phyloP scores from a whole-genome alignment of 1,140 invertebrate species.

The Monochamus saltuarius region DNA sequence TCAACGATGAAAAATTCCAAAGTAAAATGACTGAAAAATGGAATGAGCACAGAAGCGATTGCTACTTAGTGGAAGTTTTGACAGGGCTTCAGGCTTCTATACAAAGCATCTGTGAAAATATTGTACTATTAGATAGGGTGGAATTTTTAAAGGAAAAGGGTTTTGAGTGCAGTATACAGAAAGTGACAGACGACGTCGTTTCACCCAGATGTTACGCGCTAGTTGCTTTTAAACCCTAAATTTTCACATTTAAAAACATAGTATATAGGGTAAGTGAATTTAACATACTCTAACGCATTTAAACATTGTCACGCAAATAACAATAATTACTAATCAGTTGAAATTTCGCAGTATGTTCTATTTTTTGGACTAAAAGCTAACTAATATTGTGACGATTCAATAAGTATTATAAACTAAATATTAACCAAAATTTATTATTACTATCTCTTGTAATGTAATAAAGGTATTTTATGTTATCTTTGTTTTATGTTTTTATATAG shows the following conservation, averaged over 20 bases:
- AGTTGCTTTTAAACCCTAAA: slow-evolving; percentile 44
- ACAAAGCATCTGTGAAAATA: slow-evolving; percentile 63
- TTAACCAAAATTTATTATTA: too few species aligned
- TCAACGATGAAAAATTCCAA: slow-evolving; percentile 27
- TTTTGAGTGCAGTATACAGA: slow-evolving; percentile 56
- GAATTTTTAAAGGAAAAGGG: slow-evolving; percentile 63
- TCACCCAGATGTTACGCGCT: slow-evolving; percentile 63
- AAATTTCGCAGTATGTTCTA: too few species aligned
- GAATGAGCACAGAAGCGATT: slow-evolving; percentile 36
- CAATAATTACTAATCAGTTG: too few species aligned
- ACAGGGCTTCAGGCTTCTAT: slow-evolving; percentile 51
- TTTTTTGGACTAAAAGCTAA: too few species aligned
- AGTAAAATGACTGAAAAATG: slow-evolving; percentile 43
- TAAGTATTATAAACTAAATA: too few species aligned
- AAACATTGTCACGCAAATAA: too few species aligned
- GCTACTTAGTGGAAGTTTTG: slow-evolving; percentile 47
- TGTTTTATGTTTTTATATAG: too few species aligned
- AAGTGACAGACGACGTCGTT: slow-evolving; percentile 58
- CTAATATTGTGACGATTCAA: too few species aligned
- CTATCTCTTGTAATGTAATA: too few species aligned
- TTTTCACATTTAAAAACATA: neutral
- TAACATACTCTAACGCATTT: too few species aligned
- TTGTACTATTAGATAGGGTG: slow-evolving; percentile 67
- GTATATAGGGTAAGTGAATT: neutral
- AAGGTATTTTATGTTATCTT: too few species aligned